Conservation (phyloP, 1,140 invertebrate genomes). For the Pseudomyrmex flavicornis region DNA sequence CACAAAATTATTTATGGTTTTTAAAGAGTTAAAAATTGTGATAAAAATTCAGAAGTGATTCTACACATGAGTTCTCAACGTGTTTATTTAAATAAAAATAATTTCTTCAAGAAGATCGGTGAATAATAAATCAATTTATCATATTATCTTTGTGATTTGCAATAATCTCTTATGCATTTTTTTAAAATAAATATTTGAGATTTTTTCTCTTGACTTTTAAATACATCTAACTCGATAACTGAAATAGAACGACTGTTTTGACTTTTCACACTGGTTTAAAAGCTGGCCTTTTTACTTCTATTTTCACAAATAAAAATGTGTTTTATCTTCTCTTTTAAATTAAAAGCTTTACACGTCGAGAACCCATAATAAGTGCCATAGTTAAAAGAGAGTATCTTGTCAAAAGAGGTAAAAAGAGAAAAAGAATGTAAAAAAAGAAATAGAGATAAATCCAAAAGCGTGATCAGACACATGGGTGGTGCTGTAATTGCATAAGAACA, state of each 20-base stretch:
- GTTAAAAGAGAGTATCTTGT: constrained; percentile 6
- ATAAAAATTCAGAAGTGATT: constrained; percentile 23
- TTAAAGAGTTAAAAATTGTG: neutral
- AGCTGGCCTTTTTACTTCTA: neutral
- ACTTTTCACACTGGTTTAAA: neutral
- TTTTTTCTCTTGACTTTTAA: neutral
- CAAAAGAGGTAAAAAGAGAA: neutral
- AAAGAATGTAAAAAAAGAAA: neutral
- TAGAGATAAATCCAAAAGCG: constrained; percentile 14
- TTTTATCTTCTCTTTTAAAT: neutral
- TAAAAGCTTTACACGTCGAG: neutral
- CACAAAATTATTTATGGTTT: too few species aligned
- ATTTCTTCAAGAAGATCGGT: neutral
- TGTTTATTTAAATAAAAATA: neutral
- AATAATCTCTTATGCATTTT: neutral
- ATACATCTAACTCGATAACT: neutral
- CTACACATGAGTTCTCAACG: neutral
- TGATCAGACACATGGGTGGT: constrained; percentile 29
- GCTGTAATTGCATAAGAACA: constrained; percentile 48
- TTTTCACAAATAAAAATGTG: neutral
- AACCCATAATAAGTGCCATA: constrained; percentile 4
- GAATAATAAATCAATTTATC: neutral
- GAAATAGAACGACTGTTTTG: neutral
- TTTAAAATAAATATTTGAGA: neutral
- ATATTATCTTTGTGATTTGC: neutral